Percentiles rank a stretch among this genome's conserved stretches.
Conservation (phyloP, 2,797 vertebrate genomes). For the Scolopax rusticola region DNA sequence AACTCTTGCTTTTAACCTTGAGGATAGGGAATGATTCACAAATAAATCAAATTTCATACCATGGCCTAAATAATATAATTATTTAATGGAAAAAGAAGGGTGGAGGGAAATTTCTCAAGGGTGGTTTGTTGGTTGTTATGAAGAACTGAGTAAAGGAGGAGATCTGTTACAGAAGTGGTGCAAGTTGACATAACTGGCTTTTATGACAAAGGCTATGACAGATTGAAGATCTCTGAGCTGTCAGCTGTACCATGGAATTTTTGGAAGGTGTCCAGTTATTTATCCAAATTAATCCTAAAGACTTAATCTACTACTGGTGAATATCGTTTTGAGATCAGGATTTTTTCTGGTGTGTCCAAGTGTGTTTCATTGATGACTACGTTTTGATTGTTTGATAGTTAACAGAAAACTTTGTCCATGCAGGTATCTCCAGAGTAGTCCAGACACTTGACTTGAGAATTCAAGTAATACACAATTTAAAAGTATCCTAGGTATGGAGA, state of each 20-base stretch:
- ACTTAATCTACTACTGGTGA: neutral
- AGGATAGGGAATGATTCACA: neutral
- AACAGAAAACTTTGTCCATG: neutral
- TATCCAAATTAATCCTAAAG: neutral
- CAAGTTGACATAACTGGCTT: neutral
- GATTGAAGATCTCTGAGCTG: neutral
- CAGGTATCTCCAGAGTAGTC: neutral
- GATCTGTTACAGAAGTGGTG: neutral
- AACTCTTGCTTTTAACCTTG: neutral
- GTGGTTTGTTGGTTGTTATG: neutral
- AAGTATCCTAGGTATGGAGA: neutral
- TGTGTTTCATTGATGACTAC: neutral
- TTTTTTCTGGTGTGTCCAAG: neutral
- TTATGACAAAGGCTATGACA: accelerated
- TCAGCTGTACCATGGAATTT: accelerated
- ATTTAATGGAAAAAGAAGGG: neutral
- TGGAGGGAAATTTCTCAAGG: neutral
- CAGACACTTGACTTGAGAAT: neutral
- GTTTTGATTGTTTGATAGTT: neutral
- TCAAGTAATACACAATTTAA: neutral
- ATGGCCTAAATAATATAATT: neutral
- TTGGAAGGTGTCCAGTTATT: neutral
- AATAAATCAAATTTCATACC: neutral
- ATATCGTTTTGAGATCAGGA: neutral
- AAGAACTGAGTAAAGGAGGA: neutral